Base-by-base conservation (phyloP, 2,888 invertebrate species). In the Leptopilina drosophilae region DNA sequence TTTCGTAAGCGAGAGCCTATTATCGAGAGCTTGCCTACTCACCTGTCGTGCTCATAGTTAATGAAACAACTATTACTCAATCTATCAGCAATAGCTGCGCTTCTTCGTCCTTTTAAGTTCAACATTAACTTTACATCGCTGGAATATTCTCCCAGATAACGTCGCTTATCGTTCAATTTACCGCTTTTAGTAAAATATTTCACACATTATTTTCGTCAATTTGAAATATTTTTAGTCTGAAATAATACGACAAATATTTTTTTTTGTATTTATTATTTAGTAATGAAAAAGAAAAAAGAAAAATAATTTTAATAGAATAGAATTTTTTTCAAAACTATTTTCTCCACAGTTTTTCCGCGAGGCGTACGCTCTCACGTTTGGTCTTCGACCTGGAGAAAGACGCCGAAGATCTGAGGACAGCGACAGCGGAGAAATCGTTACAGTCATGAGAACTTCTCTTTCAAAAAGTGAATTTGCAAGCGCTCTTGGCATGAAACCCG, bases 391-490 rank as follows among this genome's bases (percentile, higher is more conserved):
- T 0, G 98, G 98, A 0, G 98, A 98, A 90, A 95, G 96, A 82
- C 87, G 89, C 6, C 85, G 89, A 46, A 93, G 95, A 80, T 95
- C 95, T 1, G 95, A 96, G 88, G 95, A 95, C 79, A 95, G 95
- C 76, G 93, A 93, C 64, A 95, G 96, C 87, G 96, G 96, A 56
- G 97, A 98, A 91, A 96, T 96, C 80, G 96, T 98, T 76, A 97
- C 97, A 82, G 97, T 98, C 0, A 98, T 98, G 98, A 93, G 98
- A 76, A 98, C 98, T 0, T 97, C 97, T 0, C 91, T 98, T 80
- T 97, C 98, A 0, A 97, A 97, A 89, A 94, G 96, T 75, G 98
- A 99, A 92, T 98, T 99, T 88, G 98, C 98, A 0, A 97, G 97
- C 77, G 98, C 98, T 0, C 93, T 99, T 5, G 99, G 98, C 62